These are phyloP conservation scores for Drosophila parvula DNA, from an alignment of 1,140 invertebrate genomes.

Conservation along the genomic window DNA sequence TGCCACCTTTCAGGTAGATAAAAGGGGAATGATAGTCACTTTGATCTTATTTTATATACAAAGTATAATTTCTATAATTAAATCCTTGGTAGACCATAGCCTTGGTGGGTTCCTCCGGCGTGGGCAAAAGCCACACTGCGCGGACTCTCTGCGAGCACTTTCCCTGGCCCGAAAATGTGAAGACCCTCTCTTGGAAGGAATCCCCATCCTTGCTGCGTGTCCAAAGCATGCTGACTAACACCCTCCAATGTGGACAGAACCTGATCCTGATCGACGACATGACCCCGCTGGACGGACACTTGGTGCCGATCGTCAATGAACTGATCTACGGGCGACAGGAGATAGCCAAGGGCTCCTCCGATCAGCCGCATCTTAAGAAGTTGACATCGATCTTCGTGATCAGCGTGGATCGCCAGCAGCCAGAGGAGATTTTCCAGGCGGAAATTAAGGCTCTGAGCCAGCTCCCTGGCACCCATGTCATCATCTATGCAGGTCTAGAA, in stretches of 20 bases:
- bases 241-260: conserved; percentile 7
- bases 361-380: neutral
- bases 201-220: neutral
- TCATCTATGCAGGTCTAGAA: conserved; percentile 23
- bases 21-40: too few species aligned
- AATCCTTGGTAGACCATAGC: neutral
- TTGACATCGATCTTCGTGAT: conserved; percentile 6
- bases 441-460: conserved; percentile 85
- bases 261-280: conserved; percentile 24
- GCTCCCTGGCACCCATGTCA: conserved; percentile 86
- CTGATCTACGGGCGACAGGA: neutral
- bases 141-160: neutral
- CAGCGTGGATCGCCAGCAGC: conserved; percentile 7
- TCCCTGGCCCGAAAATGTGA: conserved; percentile 19
- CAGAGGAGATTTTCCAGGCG: conserved; percentile 79
- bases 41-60: too few species aligned
- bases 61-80: neutral
- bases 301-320: conserved; percentile 5
- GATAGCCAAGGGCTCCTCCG: conserved; percentile 4
- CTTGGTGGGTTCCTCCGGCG: conserved; percentile 15
- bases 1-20: neutral
- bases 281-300: neutral
- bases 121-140: conserved; percentile 20
- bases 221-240: conserved; percentile 1
- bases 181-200: conserved; percentile 12